Evolutionary conservation across 2,888 invertebrate genomes (phyloP).

Genomic region (Drosophila incognita): DNA sequence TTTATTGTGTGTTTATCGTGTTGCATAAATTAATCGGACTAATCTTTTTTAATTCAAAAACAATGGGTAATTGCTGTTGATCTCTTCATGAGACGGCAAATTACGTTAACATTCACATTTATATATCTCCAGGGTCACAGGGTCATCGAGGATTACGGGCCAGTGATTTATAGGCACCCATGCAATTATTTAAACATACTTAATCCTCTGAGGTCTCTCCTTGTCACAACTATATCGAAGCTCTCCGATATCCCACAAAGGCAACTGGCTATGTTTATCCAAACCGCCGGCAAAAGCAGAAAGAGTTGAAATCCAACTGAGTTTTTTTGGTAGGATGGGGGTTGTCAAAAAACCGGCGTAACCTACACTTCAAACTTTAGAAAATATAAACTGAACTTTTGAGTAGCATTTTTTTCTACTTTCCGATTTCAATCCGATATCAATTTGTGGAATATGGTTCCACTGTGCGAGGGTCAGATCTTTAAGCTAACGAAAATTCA

Average conservation of each 20-base stretch:
- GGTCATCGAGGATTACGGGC: neutral
- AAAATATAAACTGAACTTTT: neutral
- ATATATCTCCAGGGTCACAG: too few species aligned
- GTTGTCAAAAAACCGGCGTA: too few species aligned
- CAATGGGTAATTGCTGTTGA: neutral
- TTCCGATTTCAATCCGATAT: neutral
- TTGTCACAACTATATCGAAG: too few species aligned
- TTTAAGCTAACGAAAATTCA: conserved; percentile 65
- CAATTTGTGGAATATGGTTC: neutral
- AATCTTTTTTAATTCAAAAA: neutral
- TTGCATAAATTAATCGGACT: neutral
- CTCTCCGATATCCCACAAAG: too few species aligned
- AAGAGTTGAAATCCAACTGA: too few species aligned
- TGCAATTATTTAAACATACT: too few species aligned
- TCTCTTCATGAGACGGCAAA: neutral
- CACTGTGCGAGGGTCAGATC: conserved; percentile 57
- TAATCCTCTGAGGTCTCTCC: too few species aligned
- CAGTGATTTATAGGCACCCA: too few species aligned
- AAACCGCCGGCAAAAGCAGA: too few species aligned
- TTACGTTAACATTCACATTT: neutral
- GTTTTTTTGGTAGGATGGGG: too few species aligned
- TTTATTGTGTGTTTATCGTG: neutral
- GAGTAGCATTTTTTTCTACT: neutral
- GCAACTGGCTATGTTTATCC: too few species aligned
- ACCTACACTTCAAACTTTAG: too few species aligned